phyloP scores from a whole-genome alignment of 2,113 vertebrate species.

The Eudyptes chrysolophus region DNA sequence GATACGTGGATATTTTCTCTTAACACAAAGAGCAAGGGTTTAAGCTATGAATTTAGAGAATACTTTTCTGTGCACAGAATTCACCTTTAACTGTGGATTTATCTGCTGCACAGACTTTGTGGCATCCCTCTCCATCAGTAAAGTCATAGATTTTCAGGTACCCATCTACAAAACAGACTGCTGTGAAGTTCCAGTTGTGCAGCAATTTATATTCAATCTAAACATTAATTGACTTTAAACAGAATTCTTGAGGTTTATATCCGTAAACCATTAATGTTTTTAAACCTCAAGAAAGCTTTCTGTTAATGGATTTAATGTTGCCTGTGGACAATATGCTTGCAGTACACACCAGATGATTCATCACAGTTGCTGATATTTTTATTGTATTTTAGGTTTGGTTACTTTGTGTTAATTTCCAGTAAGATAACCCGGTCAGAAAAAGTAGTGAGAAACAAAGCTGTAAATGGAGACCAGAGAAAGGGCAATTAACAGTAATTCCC shows the following conservation, averaged over 20 bases:
- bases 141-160: background rate
- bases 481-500: slow-evolving; percentile 38
- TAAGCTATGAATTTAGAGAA: background rate
- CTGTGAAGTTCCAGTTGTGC: background rate
- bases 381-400: background rate
- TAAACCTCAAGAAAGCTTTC: background rate
- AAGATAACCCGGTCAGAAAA: background rate
- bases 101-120: background rate
- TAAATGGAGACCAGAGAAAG: background rate
- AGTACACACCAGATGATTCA: background rate
- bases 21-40: background rate
- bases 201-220: background rate
- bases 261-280: background rate
- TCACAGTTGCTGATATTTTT: background rate
- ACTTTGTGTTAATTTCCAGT: background rate
- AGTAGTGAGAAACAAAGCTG: background rate
- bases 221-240: background rate
- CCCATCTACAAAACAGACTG: background rate
- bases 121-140: background rate
- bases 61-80: background rate
- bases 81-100: background rate
- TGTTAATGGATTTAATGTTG: background rate
- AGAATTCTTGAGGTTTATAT: background rate
- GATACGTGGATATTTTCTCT: background rate
- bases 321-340: background rate